These are phyloP conservation scores for Leguminivora glycinivorella DNA, from an alignment of 1,140 invertebrate species.

Conservation along the genomic window DNA sequence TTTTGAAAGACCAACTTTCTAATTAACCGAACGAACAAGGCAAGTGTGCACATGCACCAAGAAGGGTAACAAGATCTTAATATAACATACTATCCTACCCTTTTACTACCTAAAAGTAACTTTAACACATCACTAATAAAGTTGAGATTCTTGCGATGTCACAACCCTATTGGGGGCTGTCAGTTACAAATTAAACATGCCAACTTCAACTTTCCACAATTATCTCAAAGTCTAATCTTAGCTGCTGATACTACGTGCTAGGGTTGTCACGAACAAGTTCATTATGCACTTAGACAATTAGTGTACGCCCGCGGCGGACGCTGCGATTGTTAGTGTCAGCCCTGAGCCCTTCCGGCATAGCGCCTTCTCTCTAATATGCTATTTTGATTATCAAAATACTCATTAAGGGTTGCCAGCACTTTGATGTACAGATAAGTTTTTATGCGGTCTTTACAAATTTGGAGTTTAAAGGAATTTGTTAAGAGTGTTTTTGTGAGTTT, in stretches of 20 bases:
- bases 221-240: constrained; percentile 32
- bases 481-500: constrained; percentile 33
- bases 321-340: constrained; percentile 64
- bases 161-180: constrained; percentile 30
- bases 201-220: constrained; percentile 36
- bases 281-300: constrained; percentile 78
- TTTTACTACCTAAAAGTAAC: constrained; percentile 42
- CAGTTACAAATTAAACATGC: constrained; percentile 30
- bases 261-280: constrained; percentile 72
- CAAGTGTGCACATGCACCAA: constrained; percentile 57
- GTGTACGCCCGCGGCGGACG: constrained; percentile 64
- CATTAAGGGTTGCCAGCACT: constrained; percentile 44
- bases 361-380: constrained; percentile 48
- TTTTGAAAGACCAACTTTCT: constrained; percentile 62
- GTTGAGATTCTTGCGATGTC: constrained; percentile 33
- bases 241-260: constrained; percentile 44
- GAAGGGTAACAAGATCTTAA: constrained; percentile 61
- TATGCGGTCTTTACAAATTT: constrained; percentile 15
- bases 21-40: constrained; percentile 64
- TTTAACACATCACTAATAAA: constrained; percentile 33
- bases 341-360: constrained; percentile 65
- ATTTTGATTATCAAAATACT: constrained; percentile 40
- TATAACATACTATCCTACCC: constrained; percentile 55
- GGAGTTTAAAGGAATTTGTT: constrained; percentile 21
- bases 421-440: constrained; percentile 30